Percentiles rank a stretch among this genome's conserved stretches.
Evolutionary conservation across 2,113 vertebrate species (phyloP).

Genomic region (Pedionomus torquatus): DNA sequence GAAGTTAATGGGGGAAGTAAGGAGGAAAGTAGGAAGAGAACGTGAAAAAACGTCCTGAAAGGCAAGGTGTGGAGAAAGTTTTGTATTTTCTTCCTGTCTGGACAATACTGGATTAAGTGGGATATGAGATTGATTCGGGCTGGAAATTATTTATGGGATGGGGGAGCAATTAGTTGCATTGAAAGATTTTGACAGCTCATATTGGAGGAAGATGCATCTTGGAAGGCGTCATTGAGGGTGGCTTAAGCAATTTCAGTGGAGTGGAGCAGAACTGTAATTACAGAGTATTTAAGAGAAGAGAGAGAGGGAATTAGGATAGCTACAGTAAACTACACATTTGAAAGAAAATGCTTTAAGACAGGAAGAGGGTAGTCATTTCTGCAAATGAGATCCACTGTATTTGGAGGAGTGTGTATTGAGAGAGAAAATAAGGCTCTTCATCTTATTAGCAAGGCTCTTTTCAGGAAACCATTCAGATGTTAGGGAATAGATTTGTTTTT

Average conservation of each 20-base stretch:
- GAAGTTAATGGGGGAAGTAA: neutral
- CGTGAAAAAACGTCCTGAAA: fast-evolving
- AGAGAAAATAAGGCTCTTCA: neutral
- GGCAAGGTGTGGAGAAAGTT: neutral
- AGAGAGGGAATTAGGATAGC: neutral
- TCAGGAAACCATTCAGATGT: neutral
- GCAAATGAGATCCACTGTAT: neutral
- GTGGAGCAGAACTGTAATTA: neutral
- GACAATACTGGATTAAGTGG: neutral
- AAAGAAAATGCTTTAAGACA: neutral
- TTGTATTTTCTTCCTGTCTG: neutral
- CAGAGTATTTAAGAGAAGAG: neutral
- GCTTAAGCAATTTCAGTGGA: neutral
- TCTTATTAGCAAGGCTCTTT: neutral
- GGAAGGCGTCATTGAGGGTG: neutral
- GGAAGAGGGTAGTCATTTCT: neutral
- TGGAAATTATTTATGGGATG: neutral
- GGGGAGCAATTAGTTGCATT: neutral
- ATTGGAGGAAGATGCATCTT: neutral
- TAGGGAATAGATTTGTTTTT: neutral
- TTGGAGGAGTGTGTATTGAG: neutral
- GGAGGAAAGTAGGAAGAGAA: neutral
- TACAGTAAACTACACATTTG: neutral
- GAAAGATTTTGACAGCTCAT: neutral
- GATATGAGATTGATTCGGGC: fast-evolving